Conservation (phyloP, 2,113 vertebrate genomes). For the Actinemys pallida region DNA sequence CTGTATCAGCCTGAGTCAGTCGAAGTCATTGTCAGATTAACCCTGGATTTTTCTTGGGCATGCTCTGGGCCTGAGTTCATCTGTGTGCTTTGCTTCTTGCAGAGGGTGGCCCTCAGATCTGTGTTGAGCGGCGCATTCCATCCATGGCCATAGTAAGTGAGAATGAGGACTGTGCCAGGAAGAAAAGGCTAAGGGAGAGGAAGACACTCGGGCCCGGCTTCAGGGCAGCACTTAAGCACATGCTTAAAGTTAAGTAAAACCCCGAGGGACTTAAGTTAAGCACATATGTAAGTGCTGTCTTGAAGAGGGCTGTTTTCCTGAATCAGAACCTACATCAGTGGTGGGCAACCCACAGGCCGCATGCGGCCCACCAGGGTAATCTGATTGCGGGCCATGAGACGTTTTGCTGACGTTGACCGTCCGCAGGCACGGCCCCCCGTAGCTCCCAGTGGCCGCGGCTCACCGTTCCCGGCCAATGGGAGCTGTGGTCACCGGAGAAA, state of each 20-base stretch:
- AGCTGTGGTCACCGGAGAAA: too few relatives aligned
- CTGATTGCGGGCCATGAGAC: too few relatives aligned
- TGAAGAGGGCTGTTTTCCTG: neutral
- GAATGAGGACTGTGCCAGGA: neutral
- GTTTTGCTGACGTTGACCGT: too few relatives aligned
- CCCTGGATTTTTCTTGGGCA: neutral
- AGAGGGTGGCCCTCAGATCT: neutral
- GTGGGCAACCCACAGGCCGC: too few relatives aligned
- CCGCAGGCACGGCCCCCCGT: too few relatives aligned
- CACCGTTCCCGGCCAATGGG: too few relatives aligned
- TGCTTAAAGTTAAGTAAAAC: neutral
- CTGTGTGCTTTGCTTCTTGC: neutral
- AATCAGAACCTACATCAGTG: neutral
- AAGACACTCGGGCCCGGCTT: neutral
- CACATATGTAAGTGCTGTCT: neutral
- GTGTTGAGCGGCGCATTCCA: neutral
- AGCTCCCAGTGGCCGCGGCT: too few relatives aligned
- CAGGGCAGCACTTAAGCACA: neutral
- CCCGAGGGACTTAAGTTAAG: neutral
- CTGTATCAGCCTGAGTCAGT: neutral
- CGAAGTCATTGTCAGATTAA: neutral
- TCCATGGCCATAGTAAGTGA: neutral
- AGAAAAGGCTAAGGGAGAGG: neutral
- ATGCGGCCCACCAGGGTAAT: too few relatives aligned
- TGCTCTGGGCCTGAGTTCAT: neutral